Base-by-base conservation (phyloP, 2,888 invertebrate species). In the Falcaria lacertinaria region DNA sequence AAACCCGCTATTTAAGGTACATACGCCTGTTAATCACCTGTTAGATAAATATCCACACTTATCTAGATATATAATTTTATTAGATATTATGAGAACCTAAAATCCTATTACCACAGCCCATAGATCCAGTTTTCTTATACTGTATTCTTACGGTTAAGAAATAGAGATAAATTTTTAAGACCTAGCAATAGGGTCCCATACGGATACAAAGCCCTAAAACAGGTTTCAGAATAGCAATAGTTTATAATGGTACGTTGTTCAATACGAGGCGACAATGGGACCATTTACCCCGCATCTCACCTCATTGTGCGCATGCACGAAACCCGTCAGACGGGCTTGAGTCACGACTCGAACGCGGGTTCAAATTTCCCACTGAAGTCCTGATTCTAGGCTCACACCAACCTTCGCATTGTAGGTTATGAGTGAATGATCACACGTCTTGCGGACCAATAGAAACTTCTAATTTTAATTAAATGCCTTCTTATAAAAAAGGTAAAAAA, bases 251-350 rank as follows among this genome's bases (percentile, higher is more conserved):
- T n/a, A n/a, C n/a, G n/a, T n/a, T n/a, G n/a, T n/a, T n/a, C n/a
- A n/a, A n/a, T n/a, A n/a, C n/a, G n/a, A 45, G 42, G 41, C 50
- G 43, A 47, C 47, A 53, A 54, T 42, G 54, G 50, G 50, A 43
- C 45, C 43, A 38, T 52, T 63, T 46, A 60, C 59, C 68, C 54
- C 51, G 58, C 58, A 46, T 42, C 52, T 50, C 45, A 25, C 22
- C 22, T 19, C 47, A 49, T 44, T 47, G 47, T 60, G 57, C 57
- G 52, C 56, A 59, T 50, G 61, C 60, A 54, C 56, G 57, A 66
- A 77, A 83, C 82, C 72, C 62, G 82, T 79, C 69, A 43, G 54
- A 65, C 78, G 58, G 56, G 74, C 53, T 59, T 67, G 65, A 77
- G 79, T 81, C 83, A 83, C 82, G 83, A 78, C 57, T 67, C 48